phyloP scores from a whole-genome alignment of 2,113 vertebrate species.

The Podarcis cretensis region DNA sequence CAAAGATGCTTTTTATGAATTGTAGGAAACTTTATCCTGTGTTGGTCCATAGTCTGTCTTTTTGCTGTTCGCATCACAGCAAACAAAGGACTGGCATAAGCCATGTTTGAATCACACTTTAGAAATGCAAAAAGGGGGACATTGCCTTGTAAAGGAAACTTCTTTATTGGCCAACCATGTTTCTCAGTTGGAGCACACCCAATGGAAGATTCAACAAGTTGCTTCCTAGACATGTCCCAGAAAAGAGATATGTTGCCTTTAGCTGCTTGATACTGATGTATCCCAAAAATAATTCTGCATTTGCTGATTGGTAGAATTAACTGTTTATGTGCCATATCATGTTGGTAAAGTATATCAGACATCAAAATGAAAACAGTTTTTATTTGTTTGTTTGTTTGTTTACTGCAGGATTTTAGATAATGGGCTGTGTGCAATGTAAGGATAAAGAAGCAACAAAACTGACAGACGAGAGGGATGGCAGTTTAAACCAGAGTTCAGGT shows the following conservation, averaged over 20 bases:
- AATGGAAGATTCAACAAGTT: not conserved
- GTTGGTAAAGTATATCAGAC: not conserved
- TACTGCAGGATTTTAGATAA: slow-evolving; percentile 90
- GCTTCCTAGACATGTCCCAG: not conserved
- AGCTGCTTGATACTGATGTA: not conserved
- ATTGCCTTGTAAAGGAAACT: not conserved
- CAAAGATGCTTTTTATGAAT: not conserved
- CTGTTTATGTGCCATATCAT: not conserved
- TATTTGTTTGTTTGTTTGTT: slow-evolving; percentile 42
- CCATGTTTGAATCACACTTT: not conserved
- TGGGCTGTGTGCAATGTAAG: slow-evolving; percentile 99
- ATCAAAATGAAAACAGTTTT: not conserved
- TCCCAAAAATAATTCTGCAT: not conserved
- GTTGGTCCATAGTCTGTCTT: not conserved
- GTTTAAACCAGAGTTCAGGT: slow-evolving; percentile 88
- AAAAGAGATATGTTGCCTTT: not conserved
- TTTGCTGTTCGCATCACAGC: not conserved
- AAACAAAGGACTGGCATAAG: not conserved
- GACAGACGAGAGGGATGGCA: slow-evolving; percentile 89
- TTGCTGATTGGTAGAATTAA: not conserved
- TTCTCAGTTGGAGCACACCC: not conserved
- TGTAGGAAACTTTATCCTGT: not conserved
- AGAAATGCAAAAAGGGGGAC: no score
- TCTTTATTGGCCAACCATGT: not conserved
- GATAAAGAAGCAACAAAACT: slow-evolving; percentile 98